phyloP scores from a whole-genome alignment of 2,113 vertebrate genomes.

The Cephalopholis sonnerati region DNA sequence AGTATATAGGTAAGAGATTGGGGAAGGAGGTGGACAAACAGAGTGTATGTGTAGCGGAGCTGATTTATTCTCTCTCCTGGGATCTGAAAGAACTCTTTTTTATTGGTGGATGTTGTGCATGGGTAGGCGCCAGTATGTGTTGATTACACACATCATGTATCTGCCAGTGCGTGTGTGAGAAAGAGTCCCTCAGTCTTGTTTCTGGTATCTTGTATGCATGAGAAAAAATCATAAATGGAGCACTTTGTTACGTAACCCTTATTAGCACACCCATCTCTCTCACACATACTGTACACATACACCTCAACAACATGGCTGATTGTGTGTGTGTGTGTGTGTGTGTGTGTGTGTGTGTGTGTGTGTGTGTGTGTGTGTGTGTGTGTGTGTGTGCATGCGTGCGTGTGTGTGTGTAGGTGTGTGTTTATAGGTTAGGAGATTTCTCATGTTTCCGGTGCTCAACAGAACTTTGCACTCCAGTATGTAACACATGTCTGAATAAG shows the following conservation, averaged over 20 bases:
- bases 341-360: conserved; percentile 10
- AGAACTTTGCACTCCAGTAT: conserved; percentile 68
- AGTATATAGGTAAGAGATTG: conserved; percentile 6
- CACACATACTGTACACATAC: conserved; percentile 21
- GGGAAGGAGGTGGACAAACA: neutral
- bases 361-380: conserved; percentile 11
- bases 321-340: neutral
- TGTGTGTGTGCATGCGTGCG: neutral
- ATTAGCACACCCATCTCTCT: conserved; percentile 43
- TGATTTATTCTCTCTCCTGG: neutral
- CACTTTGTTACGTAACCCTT: conserved; percentile 65
- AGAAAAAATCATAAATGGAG: conserved; percentile 56
- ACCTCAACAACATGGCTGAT: conserved; percentile 11
- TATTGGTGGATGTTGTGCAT: conserved; percentile 20
- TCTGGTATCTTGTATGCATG: conserved; percentile 73
- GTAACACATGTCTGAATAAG: conserved; percentile 59
- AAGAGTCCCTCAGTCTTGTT: conserved; percentile 24
- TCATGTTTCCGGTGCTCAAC: conserved; percentile 63
- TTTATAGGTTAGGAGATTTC: conserved; percentile 54
- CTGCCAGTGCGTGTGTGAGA: conserved; percentile 29
- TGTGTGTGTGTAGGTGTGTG: conserved; percentile 1
- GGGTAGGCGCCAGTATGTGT: conserved; percentile 27
- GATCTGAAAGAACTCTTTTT: conserved; percentile 12
- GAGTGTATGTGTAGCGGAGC: neutral
- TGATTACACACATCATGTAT: conserved; percentile 44